phyloP scores from a whole-genome alignment of 2,888 invertebrate genomes.

The Drosophila cognata region DNA sequence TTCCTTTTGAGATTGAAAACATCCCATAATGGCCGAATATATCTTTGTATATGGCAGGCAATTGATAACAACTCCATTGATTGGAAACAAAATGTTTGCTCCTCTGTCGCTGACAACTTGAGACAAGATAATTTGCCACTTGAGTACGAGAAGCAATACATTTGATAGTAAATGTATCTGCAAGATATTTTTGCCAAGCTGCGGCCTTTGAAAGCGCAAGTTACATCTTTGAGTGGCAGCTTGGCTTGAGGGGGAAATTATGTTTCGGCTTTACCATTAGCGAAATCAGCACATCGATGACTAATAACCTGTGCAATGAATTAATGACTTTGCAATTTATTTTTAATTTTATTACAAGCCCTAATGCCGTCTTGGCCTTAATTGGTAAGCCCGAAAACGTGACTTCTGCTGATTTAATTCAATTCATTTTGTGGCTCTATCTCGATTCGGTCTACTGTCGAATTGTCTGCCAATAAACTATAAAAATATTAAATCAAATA shows the following conservation, averaged over 20 bases:
- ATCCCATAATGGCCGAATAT: slow-evolving; percentile 45
- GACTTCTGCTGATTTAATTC: slow-evolving; percentile 63
- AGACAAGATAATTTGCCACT: slow-evolving; percentile 80
- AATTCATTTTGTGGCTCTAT: slow-evolving; percentile 58
- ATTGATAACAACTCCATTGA: slow-evolving; percentile 39
- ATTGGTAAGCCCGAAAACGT: slow-evolving; percentile 61
- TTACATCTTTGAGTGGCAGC: slow-evolving; percentile 22
- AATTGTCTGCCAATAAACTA: slow-evolving; percentile 24
- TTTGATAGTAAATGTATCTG: slow-evolving; percentile 41
- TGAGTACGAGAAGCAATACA: slow-evolving; percentile 51
- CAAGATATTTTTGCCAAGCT: slow-evolving; percentile 24
- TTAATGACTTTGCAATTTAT: slow-evolving; percentile 67
- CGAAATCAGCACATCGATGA: slow-evolving; percentile 44
- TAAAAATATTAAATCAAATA: slow-evolving; percentile 18
- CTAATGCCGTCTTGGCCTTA: slow-evolving; percentile 48
- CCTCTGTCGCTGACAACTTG: slow-evolving; percentile 74
- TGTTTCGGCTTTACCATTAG: slow-evolving; percentile 13
- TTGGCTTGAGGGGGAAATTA: slow-evolving; percentile 29
- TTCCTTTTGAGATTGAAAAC: slow-evolving; percentile 40
- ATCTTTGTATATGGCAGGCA: slow-evolving; percentile 30
- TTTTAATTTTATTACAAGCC: slow-evolving; percentile 44
- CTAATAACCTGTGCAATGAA: slow-evolving; percentile 52
- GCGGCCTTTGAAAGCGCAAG: slow-evolving; percentile 27
- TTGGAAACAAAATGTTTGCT: slow-evolving; percentile 47
- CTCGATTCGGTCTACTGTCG: slow-evolving; percentile 30